These are phyloP conservation scores for Desmophyllum pertusum DNA, from an alignment of 92 coral and sea anemone genomes.

Conservation along the genomic window DNA sequence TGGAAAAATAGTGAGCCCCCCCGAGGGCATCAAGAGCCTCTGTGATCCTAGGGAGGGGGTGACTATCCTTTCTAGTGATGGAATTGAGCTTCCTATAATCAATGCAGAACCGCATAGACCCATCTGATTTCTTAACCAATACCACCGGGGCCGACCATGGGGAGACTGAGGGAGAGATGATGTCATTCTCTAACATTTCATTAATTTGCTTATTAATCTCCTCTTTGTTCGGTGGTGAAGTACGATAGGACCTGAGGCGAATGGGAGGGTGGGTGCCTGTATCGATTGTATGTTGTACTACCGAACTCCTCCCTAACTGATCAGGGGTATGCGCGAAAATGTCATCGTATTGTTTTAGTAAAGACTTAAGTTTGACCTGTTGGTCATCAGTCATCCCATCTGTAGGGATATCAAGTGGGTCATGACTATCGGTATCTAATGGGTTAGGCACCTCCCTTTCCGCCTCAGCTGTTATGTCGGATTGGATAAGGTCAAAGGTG, in stretches of 20 bases:
- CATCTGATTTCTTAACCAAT: slow-evolving; percentile 44
- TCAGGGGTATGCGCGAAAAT: slow-evolving; percentile 21
- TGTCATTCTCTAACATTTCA: slow-evolving; percentile 27
- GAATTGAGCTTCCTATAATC: slow-evolving; percentile 33
- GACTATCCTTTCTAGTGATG: slow-evolving; percentile 44
- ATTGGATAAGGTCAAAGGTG: background rate
- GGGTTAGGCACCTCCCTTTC: background rate
- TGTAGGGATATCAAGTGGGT: too few species aligned
- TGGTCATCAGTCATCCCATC: background rate
- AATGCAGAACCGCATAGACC: slow-evolving; percentile 25
- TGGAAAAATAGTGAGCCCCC: slow-evolving; percentile 32
- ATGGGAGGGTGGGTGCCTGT: slow-evolving; percentile 32
- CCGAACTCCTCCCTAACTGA: slow-evolving; percentile 18
- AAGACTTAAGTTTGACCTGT: background rate
- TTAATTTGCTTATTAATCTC: slow-evolving; percentile 21
- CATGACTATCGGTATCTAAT: too few species aligned
- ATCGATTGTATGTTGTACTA: slow-evolving; percentile 35
- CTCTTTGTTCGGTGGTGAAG: slow-evolving; percentile 1
- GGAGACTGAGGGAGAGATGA: slow-evolving; percentile 33
- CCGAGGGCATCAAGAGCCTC: slow-evolving; percentile 49
- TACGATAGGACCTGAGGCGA: slow-evolving; percentile 24
- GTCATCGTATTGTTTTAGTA: slow-evolving; percentile 13
- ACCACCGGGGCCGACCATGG: slow-evolving; percentile 56
- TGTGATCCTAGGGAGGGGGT: slow-evolving; percentile 37
- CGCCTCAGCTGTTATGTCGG: background rate